phyloP scores from a whole-genome alignment of 2,888 invertebrate species.

The Drosophila nr. perissopoda region DNA sequence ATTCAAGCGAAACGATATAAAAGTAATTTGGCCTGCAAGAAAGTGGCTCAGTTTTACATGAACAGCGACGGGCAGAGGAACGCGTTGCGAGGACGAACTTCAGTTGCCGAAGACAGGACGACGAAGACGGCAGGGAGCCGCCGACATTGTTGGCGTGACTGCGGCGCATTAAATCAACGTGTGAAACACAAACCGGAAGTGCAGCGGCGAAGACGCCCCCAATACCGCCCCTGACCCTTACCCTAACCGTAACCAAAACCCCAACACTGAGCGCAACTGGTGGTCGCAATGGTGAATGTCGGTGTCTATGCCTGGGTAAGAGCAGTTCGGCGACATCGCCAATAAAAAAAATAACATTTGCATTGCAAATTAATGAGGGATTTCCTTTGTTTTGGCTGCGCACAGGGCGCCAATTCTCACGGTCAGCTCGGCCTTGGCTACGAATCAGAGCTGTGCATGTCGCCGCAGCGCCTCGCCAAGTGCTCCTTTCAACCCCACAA shows the following conservation, averaged over 20 bases:
- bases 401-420: constrained; percentile 93
- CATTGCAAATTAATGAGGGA: constrained; percentile 79
- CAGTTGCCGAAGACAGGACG: constrained; percentile 14
- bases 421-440: constrained; percentile 91
- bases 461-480: constrained; percentile 85
- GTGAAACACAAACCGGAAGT: constrained; percentile 77
- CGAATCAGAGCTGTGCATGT: constrained; percentile 88
- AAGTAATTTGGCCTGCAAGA: constrained; percentile 63
- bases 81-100: constrained; percentile 32
- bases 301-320: constrained; percentile 73
- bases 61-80: constrained; percentile 56
- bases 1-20: constrained; percentile 59
- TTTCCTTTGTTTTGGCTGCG: constrained; percentile 62
- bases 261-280: constrained; percentile 60
- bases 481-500: constrained; percentile 83
- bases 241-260: background rate
- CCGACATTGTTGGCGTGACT: constrained; percentile 67
- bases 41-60: constrained; percentile 71
- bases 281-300: constrained; percentile 53
- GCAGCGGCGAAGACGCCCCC: constrained; percentile 48
- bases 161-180: constrained; percentile 78
- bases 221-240: constrained; percentile 3
- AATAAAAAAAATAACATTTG: constrained; percentile 50
- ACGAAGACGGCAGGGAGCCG: constrained; percentile 11
- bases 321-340: constrained; percentile 19